Percentiles rank a stretch among this genome's conserved stretches.
Evolutionary conservation across 2,797 vertebrate genomes (phyloP).

Genomic region (Ctenopoma kingsleyae): DNA sequence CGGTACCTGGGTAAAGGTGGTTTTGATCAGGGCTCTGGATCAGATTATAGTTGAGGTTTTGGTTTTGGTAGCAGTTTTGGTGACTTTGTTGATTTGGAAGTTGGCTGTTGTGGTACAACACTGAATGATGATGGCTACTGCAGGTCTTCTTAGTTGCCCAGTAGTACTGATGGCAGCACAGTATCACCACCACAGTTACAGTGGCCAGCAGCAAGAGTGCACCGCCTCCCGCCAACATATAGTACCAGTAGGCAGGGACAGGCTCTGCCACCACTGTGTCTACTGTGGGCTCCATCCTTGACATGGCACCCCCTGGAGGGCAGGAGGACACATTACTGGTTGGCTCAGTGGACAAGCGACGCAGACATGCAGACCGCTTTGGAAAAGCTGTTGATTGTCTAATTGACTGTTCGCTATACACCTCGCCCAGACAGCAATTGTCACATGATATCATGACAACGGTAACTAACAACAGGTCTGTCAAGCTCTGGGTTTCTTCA

Average conservation of each 20-base stretch:
- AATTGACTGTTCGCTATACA: constrained; percentile 25
- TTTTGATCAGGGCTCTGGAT: constrained; percentile 81
- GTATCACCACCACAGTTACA: constrained; percentile 91
- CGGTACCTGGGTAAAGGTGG: constrained; percentile 89
- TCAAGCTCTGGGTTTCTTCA: constrained; percentile 54
- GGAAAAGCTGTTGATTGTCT: constrained; percentile 22
- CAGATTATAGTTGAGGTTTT: constrained; percentile 69
- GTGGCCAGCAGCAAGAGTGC: constrained; percentile 95
- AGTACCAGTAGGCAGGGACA: constrained; percentile 98
- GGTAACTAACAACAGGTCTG: constrained; percentile 16
- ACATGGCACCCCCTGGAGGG: constrained; percentile 97
- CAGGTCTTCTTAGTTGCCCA: constrained; percentile 94
- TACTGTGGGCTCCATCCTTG: constrained; percentile 97
- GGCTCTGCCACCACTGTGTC: constrained; percentile 95
- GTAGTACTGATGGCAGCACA: constrained; percentile 97
- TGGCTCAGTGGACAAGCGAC: constrained; percentile 55
- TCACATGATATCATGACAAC: not conserved
- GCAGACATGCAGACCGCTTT: constrained; percentile 74
- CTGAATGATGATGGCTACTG: constrained; percentile 90
- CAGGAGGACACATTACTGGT: constrained; percentile 86
- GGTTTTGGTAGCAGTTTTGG: constrained; percentile 67
- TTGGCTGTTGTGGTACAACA: constrained; percentile 93
- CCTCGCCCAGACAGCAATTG: not conserved
- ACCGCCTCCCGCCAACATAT: constrained; percentile 96
- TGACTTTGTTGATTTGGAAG: constrained; percentile 55